These are phyloP conservation scores for Microcebus lehilahytsara DNA, from an alignment of 2,113 vertebrate species.

Conservation along the genomic window DNA sequence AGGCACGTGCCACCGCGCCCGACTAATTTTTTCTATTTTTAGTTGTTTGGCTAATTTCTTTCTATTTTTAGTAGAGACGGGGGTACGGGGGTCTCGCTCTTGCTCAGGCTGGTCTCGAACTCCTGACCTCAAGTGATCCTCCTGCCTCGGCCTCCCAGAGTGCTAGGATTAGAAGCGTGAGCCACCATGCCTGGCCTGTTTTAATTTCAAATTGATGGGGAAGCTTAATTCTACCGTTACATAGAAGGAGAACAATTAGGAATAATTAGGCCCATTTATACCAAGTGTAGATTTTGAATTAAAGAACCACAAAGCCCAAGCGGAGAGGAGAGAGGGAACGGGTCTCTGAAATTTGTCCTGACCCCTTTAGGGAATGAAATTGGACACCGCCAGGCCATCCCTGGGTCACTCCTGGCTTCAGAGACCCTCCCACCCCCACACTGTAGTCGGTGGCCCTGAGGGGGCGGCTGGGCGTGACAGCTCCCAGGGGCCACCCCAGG, in stretches of 20 bases:
- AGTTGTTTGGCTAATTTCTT: no score
- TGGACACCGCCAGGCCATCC: no score
- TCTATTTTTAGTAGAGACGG: no score
- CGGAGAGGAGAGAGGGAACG: no score
- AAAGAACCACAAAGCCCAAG: neutral
- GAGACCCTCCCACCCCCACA: neutral
- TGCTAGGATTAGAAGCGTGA: no score
- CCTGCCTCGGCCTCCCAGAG: no score
- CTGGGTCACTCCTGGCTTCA: neutral
- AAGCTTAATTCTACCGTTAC: neutral
- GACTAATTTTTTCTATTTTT: no score
- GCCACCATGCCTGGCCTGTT: neutral
- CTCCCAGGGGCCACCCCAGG: conserved; percentile 41
- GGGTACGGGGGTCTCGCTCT: no score
- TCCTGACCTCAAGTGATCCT: no score
- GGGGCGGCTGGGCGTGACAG: conserved; percentile 20
- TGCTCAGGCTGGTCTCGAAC: no score
- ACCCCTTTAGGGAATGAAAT: neutral
- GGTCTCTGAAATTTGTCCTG: neutral
- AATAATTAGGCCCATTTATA: neutral
- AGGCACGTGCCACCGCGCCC: no score
- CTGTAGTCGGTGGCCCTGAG: neutral
- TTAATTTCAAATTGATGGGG: neutral
- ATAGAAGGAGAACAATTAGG: neutral
- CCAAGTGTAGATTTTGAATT: neutral